Percentiles rank a stretch among this genome's conserved stretches.
These are phyloP conservation scores for Periparus ater DNA, from an alignment of 2,797 vertebrate genomes.

Conservation along the genomic window DNA sequence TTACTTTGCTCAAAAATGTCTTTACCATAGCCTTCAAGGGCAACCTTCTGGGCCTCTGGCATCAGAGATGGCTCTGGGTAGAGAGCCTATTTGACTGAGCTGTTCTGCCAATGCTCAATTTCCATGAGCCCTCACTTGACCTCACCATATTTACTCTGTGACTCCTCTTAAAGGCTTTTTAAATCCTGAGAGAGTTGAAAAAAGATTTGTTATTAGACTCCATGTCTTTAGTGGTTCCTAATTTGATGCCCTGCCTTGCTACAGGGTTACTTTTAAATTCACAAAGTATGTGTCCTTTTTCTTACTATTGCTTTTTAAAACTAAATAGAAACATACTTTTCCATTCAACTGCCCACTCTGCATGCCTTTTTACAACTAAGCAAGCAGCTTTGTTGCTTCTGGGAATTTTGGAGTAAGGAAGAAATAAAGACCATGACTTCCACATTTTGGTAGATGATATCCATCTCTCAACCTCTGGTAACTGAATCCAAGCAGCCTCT, in stretches of 20 bases:
- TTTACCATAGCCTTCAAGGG: neutral
- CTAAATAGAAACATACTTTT: neutral
- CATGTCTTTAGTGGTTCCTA: neutral
- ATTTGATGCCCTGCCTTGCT: neutral
- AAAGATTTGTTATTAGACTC: neutral
- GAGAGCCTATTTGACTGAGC: neutral
- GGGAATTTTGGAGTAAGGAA: neutral
- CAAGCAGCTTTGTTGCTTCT: neutral
- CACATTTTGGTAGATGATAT: neutral
- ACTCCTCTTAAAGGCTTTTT: neutral
- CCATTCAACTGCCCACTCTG: neutral
- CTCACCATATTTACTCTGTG: neutral
- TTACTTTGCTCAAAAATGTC: neutral
- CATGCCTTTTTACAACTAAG: neutral
- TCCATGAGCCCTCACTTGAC: neutral
- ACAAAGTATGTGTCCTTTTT: neutral
- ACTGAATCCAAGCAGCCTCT: neutral
- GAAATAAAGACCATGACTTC: neutral
- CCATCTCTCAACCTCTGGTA: neutral
- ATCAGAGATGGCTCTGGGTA: neutral
- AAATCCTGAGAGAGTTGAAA: neutral
- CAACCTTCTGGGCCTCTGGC: neutral
- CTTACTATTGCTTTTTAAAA: neutral
- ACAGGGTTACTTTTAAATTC: neutral
- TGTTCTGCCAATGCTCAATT: neutral